Conservation (phyloP, 1,140 invertebrate genomes). For the Pogonus chalceus region DNA sequence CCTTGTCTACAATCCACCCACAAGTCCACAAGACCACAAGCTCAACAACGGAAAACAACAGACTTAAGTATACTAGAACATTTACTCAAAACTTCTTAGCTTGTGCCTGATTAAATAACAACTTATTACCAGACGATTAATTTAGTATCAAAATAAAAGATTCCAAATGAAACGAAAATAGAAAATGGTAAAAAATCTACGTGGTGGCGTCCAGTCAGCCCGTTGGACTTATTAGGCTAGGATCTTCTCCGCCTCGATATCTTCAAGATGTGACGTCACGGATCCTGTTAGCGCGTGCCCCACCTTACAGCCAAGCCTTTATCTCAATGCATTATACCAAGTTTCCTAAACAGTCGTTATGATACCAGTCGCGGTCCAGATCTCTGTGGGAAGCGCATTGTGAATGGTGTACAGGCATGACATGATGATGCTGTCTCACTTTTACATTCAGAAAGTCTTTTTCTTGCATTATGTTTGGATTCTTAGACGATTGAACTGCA, state of each 20-base stretch:
- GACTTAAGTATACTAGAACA: too few species aligned
- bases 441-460: too few species aligned
- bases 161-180: neutral
- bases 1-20: too few species aligned
- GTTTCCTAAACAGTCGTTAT: conserved; percentile 27
- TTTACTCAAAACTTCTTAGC: too few species aligned
- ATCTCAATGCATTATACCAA: conserved; percentile 20
- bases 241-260: conserved; percentile 16
- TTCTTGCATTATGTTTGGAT: too few species aligned
- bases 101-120: too few species aligned
- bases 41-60: too few species aligned
- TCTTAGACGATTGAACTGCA: too few species aligned
- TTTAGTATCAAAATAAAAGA: too few species aligned
- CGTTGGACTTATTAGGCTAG: conserved; percentile 21
- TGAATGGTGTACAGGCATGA: conserved; percentile 18
- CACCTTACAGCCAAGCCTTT: conserved; percentile 26
- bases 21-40: too few species aligned
- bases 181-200: neutral
- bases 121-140: too few species aligned
- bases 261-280: conserved; percentile 21
- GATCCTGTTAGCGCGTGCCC: conserved; percentile 25
- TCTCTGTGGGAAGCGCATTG: conserved; percentile 21
- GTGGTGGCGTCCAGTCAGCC: neutral
- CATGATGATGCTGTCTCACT: neutral
- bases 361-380: conserved; percentile 22